Conservation (phyloP, 2,888 invertebrate genomes). For the Hetaerina titia region DNA sequence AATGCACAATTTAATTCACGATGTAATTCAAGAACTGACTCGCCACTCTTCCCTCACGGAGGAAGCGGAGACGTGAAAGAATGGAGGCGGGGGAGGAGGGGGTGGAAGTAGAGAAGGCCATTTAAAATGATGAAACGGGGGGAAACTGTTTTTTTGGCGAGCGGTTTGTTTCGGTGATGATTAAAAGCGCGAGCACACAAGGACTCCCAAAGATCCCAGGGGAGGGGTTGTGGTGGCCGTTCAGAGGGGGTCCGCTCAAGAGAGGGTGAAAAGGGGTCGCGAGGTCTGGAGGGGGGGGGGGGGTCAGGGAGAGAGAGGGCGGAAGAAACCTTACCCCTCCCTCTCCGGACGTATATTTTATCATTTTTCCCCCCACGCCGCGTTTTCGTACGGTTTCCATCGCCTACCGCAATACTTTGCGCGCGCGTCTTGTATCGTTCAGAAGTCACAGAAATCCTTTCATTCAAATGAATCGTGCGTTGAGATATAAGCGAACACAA, state of each 20-base stretch:
- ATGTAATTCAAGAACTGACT: neutral
- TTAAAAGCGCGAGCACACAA: conserved; percentile 29
- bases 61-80: neutral
- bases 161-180: conserved; percentile 14
- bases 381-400: neutral
- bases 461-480: conserved; percentile 21
- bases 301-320: neutral
- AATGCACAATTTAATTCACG: conserved; percentile 50
- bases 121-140: conserved; percentile 28
- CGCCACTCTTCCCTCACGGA: neutral
- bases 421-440: neutral
- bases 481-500: neutral
- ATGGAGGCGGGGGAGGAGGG: neutral
- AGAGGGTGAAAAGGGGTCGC: neutral
- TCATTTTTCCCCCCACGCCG: neutral
- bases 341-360: neutral
- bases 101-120: conserved; percentile 11
- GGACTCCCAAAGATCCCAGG: neutral
- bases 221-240: neutral
- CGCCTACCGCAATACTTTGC: neutral
- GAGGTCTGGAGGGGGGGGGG: neutral
- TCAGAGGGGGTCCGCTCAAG: neutral
- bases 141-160: conserved; percentile 8
- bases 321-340: neutral
- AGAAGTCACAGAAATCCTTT: conserved; percentile 43